Conservation (phyloP, 2,797 vertebrate species). For the Acrossocheilus fasciatus region DNA sequence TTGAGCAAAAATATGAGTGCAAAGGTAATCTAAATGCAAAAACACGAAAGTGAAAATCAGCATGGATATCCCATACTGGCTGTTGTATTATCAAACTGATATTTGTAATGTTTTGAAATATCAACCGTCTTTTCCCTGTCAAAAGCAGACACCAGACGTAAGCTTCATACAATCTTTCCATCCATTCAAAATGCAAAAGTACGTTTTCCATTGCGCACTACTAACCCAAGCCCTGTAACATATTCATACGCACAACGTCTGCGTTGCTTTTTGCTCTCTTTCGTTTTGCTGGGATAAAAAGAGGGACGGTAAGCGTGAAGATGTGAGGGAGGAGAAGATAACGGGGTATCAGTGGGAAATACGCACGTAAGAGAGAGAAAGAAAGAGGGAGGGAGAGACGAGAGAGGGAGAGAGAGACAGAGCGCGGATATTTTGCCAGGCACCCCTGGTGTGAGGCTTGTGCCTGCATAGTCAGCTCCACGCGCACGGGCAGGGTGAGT, state of each 20-base stretch:
- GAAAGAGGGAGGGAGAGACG: slow-evolving; percentile 47
- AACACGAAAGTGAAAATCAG: neutral
- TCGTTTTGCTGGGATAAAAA: slow-evolving; percentile 2
- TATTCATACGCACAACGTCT: neutral
- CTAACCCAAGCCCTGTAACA: neutral
- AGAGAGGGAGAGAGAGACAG: slow-evolving; percentile 50
- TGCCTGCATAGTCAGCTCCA: slow-evolving; percentile 68
- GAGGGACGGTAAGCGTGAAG: neutral
- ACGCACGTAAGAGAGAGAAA: slow-evolving; percentile 27
- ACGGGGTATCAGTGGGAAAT: slow-evolving; percentile 22
- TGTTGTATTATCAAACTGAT: neutral
- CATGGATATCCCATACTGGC: neutral
- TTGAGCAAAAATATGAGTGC: neutral
- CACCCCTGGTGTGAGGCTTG: slow-evolving; percentile 72
- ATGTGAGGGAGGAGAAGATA: slow-evolving; percentile 17
- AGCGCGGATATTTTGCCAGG: slow-evolving; percentile 60
- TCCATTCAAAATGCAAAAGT: slow-evolving; percentile 4
- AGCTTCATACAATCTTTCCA: neutral
- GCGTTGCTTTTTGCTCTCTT: neutral
- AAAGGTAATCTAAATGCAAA: neutral
- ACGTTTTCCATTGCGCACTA: slow-evolving; percentile 16
- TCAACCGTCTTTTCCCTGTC: neutral
- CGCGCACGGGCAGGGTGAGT: slow-evolving; percentile 59
- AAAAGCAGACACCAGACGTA: neutral
- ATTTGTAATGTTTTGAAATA: neutral